These are phyloP conservation scores for Synanthedon myopaeformis DNA, from an alignment of 2,888 invertebrate genomes.

Conservation along the genomic window DNA sequence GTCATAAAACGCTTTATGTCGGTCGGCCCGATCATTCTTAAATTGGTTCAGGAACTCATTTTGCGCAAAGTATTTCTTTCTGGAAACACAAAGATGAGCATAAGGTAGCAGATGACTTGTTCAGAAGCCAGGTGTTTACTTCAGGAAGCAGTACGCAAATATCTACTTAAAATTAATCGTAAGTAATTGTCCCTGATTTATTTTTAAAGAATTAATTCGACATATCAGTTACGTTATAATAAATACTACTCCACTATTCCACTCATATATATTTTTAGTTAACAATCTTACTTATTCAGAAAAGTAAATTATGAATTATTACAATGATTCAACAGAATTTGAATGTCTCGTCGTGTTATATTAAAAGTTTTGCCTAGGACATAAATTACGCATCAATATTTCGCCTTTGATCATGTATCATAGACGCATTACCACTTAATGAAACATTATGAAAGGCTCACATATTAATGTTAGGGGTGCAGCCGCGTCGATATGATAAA, in stretches of 20 bases:
- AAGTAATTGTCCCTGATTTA: too few species aligned
- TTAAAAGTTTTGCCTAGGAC: conserved; percentile 13
- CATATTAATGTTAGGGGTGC: conserved; percentile 56
- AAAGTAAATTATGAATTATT: too few species aligned
- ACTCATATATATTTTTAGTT: too few species aligned
- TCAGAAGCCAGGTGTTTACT: too few species aligned
- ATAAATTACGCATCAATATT: conserved; percentile 13
- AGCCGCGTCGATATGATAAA: conserved; percentile 59
- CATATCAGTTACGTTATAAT: too few species aligned
- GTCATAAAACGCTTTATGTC: conserved; percentile 66
- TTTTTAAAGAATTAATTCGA: too few species aligned
- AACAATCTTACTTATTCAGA: too few species aligned
- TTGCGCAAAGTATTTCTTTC: neutral
- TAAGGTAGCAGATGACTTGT: conserved; percentile 2
- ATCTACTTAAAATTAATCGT: too few species aligned
- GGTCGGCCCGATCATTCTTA: conserved; percentile 29
- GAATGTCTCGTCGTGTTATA: conserved; percentile 5
- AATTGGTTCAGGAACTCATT: conserved; percentile 45
- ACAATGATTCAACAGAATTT: neutral
- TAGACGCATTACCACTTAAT: conserved; percentile 59
- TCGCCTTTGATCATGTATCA: conserved; percentile 27
- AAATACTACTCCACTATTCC: too few species aligned
- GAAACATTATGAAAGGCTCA: conserved; percentile 62
- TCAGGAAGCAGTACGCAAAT: too few species aligned
- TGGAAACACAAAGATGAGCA: conserved; percentile 3